Conservation (phyloP, 1,140 invertebrate genomes). For the Papilio xuthus region DNA sequence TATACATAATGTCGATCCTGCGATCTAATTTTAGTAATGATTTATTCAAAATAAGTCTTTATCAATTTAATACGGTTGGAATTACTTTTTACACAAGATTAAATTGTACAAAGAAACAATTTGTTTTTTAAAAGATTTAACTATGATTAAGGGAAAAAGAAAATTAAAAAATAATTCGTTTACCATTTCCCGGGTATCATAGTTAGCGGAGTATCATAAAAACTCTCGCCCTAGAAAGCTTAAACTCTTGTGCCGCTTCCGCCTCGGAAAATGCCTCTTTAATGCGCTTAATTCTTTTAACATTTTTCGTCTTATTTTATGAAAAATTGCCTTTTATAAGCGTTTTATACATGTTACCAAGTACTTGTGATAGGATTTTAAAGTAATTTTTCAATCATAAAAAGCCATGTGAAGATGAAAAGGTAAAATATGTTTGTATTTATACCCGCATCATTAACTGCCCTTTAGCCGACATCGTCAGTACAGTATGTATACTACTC, state of each 20-base stretch:
- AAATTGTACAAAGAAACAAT: conserved; percentile 2
- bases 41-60: neutral
- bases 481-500: too few species aligned
- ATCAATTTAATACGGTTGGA: neutral
- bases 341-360: conserved; percentile 4
- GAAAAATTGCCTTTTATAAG: conserved; percentile 3
- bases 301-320: conserved; percentile 16
- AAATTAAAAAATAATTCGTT: conserved; percentile 34
- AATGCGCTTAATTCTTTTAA: conserved; percentile 34
- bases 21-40: too few species aligned
- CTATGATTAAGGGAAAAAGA: neutral
- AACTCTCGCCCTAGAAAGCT: conserved; percentile 37
- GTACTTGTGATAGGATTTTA: too few species aligned
- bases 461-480: too few species aligned
- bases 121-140: conserved; percentile 13
- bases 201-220: conserved; percentile 34
- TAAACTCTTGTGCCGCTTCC: conserved; percentile 36
- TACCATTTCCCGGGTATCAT: conserved; percentile 32
- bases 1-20: too few species aligned
- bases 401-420: too few species aligned
- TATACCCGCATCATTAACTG: too few species aligned
- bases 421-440: too few species aligned
- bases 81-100: conserved; percentile 1
- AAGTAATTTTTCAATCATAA: too few species aligned
- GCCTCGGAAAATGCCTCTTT: conserved; percentile 11